Evolutionary conservation across 2,797 vertebrate species (phyloP).

Genomic region (Pogonophryne albipinna): DNA sequence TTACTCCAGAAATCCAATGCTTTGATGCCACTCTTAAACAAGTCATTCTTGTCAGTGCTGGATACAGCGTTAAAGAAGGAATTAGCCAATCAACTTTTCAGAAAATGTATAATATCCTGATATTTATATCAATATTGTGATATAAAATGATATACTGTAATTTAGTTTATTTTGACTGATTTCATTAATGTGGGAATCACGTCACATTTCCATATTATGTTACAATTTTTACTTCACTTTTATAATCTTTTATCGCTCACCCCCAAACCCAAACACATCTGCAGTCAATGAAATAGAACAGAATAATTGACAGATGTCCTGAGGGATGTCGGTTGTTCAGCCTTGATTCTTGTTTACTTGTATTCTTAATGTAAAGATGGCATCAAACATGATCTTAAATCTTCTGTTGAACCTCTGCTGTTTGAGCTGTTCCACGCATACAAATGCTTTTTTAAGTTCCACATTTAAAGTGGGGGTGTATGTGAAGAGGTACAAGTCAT

Average conservation of each 20-base stretch:
- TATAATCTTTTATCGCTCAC: background rate
- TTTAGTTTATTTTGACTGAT: background rate
- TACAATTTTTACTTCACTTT: background rate
- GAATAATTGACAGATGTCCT: background rate
- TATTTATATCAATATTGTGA: slow-evolving; percentile 14
- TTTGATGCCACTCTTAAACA: background rate
- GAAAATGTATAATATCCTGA: slow-evolving; percentile 1
- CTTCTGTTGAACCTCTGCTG: slow-evolving; percentile 17
- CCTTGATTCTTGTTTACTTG: background rate
- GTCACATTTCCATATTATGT: background rate
- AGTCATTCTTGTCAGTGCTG: background rate
- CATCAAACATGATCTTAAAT: background rate
- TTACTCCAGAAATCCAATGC: slow-evolving; percentile 6
- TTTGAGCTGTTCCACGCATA: slow-evolving; percentile 3
- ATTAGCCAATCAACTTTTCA: background rate
- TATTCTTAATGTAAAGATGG: background rate
- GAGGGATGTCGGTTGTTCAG: background rate
- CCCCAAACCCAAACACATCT: background rate
- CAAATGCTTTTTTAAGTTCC: slow-evolving; percentile 9
- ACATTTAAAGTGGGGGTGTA: background rate
- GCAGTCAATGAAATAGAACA: background rate
- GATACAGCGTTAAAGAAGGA: background rate
- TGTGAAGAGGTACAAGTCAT: background rate
- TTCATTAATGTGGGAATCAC: slow-evolving; percentile 3
- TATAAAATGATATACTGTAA: slow-evolving; percentile 10